Conservation (phyloP, 1,140 invertebrate species). For the Brachionus rubens region DNA sequence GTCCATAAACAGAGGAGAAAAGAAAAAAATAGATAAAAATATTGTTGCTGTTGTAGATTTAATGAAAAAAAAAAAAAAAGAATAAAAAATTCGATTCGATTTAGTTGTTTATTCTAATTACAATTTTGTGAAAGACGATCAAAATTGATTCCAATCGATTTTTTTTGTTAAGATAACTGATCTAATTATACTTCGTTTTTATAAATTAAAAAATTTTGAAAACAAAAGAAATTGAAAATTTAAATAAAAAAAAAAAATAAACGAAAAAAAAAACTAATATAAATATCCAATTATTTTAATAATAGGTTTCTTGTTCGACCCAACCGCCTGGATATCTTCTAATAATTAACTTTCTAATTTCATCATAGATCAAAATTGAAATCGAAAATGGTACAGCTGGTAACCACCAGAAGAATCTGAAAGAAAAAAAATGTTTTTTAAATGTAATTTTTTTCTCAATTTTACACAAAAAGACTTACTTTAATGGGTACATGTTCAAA, state of each 20-base stretch:
- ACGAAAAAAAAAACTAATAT: background rate
- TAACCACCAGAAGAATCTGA: slow-evolving; percentile 92
- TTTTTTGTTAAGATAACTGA: too few relatives aligned
- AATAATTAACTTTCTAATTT: slow-evolving; percentile 87
- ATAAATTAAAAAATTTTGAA: background rate
- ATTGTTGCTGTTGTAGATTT: too few relatives aligned
- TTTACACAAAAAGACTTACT: slow-evolving; percentile 52
- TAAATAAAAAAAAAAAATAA: background rate
- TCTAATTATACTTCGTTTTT: background rate
- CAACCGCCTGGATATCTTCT: slow-evolving; percentile 85
- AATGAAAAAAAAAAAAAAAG: too few relatives aligned
- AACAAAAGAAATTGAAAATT: background rate
- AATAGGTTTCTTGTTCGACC: slow-evolving; percentile 95
- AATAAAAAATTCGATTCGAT: background rate
- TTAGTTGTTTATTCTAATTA: slow-evolving; percentile 29
- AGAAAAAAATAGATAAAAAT: too few relatives aligned
- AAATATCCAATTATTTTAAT: slow-evolving; percentile 45
- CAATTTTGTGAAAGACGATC: slow-evolving; percentile 22
- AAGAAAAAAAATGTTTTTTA: background rate
- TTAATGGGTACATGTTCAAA: slow-evolving; percentile 60
- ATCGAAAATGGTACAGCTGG: slow-evolving; percentile 91
- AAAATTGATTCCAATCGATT: slow-evolving; percentile 21
- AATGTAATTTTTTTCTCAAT: too few relatives aligned
- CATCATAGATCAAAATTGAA: slow-evolving; percentile 89
- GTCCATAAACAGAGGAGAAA: too few relatives aligned